Percentiles rank a stretch among this genome's conserved stretches.
Evolutionary conservation across 2,113 vertebrate species (phyloP).

Genomic region (Campylorhamphus procurvoides): DNA sequence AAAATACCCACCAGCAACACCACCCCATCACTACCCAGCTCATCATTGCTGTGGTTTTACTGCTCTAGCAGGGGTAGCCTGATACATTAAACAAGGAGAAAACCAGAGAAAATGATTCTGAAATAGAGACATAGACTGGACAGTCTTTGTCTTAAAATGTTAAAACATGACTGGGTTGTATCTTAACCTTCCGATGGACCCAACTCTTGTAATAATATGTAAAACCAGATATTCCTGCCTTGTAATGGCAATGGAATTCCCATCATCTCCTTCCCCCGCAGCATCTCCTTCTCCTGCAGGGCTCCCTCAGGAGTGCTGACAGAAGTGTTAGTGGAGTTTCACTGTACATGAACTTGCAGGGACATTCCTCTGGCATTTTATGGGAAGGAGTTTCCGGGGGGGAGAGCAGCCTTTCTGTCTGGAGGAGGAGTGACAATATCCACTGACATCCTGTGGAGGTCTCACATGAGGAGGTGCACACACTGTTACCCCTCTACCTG

Average conservation of each 20-base stretch:
- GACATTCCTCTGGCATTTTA: neutral
- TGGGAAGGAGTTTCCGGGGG: neutral
- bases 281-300: neutral
- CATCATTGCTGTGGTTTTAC: neutral
- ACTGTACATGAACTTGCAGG: neutral
- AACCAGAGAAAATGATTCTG: neutral
- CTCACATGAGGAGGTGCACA: neutral
- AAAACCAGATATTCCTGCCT: neutral
- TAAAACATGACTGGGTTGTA: neutral
- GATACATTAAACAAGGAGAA: neutral
- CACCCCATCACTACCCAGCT: neutral
- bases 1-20: neutral
- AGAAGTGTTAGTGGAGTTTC: neutral
- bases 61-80: neutral
- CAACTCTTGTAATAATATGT: neutral
- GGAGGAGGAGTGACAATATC: neutral
- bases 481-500: neutral
- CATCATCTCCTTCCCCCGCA: neutral
- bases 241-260: conserved; percentile 9
- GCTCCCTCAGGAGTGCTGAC: neutral
- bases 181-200: neutral
- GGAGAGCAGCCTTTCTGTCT: neutral
- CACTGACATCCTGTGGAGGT: neutral
- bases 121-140: neutral
- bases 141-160: neutral